A percentile compares a stretch with the other conserved stretches of the same genome.
Evolutionary conservation across 2,888 invertebrate genomes (phyloP).

Genomic region (Drosophila colorata): DNA sequence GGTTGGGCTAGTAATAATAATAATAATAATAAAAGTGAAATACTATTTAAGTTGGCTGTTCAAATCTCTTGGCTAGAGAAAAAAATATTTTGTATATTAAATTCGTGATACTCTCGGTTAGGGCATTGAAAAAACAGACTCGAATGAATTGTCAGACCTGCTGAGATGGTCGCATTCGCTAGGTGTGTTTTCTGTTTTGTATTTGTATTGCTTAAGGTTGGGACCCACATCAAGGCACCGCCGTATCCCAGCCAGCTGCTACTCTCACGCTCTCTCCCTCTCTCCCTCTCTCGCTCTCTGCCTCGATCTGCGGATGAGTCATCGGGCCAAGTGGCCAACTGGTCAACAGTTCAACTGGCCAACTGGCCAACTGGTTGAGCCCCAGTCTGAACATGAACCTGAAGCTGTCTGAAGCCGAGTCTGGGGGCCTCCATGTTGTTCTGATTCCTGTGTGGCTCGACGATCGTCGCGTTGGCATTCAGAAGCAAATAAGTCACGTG

Average conservation of each 20-base stretch:
- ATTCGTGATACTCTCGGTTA: conserved; percentile 1
- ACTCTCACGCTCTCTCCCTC: conserved; percentile 7
- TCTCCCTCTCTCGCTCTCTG: background rate
- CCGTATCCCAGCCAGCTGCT: conserved; percentile 56
- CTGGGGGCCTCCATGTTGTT: conserved; percentile 35
- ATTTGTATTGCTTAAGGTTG: conserved; percentile 26
- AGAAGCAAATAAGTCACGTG: conserved; percentile 84
- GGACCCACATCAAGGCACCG: conserved; percentile 75
- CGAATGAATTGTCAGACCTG: conserved; percentile 26
- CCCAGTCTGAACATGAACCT: conserved; percentile 1
- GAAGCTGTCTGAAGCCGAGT: conserved; percentile 7
- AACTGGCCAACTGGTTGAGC: conserved; percentile 37
- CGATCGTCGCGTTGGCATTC: conserved; percentile 61
- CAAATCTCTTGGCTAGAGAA: too few relatives aligned
- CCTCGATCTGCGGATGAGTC: conserved; percentile 33
- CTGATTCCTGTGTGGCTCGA: conserved; percentile 60
- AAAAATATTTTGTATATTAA: background rate
- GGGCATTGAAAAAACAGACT: conserved; percentile 20
- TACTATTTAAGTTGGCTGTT: too few relatives aligned
- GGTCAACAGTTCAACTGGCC: conserved; percentile 48
- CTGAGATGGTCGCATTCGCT: conserved; percentile 24
- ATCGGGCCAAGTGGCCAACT: conserved; percentile 40
- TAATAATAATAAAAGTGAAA: too few relatives aligned
- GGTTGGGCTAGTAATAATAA: too few relatives aligned
- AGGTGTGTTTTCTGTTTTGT: conserved; percentile 40